Evolutionary conservation across 2,113 vertebrate species (phyloP), one percentile per base, ranked within the genome.

Genomic region (Onychostoma macrolepis): DNA sequence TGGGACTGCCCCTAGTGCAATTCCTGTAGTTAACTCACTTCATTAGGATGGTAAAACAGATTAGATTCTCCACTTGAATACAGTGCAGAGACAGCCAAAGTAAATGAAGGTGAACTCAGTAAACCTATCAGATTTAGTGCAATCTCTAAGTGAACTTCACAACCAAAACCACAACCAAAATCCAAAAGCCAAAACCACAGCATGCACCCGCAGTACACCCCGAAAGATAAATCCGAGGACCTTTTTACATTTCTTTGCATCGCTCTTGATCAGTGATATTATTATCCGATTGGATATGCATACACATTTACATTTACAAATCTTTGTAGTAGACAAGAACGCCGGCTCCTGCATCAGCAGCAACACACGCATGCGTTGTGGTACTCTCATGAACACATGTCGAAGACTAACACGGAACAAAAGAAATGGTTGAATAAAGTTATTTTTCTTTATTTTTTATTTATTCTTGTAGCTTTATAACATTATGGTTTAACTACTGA

Each of bases 21-120:
- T 86, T 88, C 87, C 77, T 88, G 45, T 26, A 61, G 67, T 87
- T 71, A 85, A 90, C 67, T 69, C 28, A 83, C 43, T 50, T 81
- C 28, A 36, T 72, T 80, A 80, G 43, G 36, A 43, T 75, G 75
- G 41, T 10, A 24, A 28, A 17, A 28, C 36, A 84, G 26, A 72
- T 79, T 65, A 78, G 63, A 78, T 87, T 48, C 36, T 61, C 38
- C 63, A 43, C 63, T 58, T 53, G 10, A 74, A 61, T 36, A 0
- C 33, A 43, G 43, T 36, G 71, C n/a, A 67, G 9, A 33, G 38
- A 19, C 53, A 71, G 24, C 28, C 50, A n/a, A 80, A 61, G 12
- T 33, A 65, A 56, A 69, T 56, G 19, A 71, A 33, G 12, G 17
- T 85, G 36, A 65, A 81, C 13, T 63, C 15, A 5, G 7, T 26